Evolutionary conservation across 2,888 invertebrate genomes (phyloP).

Genomic region (Cyclophora punctaria): DNA sequence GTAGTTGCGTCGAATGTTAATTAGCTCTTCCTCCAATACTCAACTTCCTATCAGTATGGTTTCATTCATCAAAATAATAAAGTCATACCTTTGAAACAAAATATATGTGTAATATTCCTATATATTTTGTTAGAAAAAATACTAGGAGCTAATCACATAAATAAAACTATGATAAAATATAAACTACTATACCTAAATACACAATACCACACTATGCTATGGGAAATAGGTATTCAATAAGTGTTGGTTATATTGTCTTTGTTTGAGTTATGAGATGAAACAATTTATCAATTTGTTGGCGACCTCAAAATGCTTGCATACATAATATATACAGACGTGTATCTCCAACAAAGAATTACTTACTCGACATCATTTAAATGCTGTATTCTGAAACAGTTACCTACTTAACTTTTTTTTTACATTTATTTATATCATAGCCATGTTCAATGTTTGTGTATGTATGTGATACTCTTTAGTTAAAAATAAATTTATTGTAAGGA

Average conservation of each 20-base stretch:
- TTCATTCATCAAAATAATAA: slow-evolving; percentile 14
- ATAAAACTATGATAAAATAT: no score
- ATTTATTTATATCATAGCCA: slow-evolving; percentile 14
- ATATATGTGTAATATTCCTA: slow-evolving; percentile 8
- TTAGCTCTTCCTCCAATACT: slow-evolving; percentile 60
- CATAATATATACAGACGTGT: slow-evolving; percentile 23
- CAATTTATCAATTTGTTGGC: slow-evolving; percentile 8
- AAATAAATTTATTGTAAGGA: not conserved
- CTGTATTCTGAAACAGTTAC: not conserved
- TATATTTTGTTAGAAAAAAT: not conserved
- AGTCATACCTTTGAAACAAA: slow-evolving; percentile 11
- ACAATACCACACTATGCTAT: no score
- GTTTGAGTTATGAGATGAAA: no score
- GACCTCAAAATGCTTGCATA: slow-evolving; percentile 38
- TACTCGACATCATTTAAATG: slow-evolving; percentile 36
- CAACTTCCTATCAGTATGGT: slow-evolving; percentile 50
- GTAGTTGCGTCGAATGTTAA: slow-evolving; percentile 61
- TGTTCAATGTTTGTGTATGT: not conserved
- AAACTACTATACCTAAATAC: no score
- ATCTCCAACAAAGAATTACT: slow-evolving; percentile 36
- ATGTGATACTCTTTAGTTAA: not conserved
- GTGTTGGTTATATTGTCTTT: no score
- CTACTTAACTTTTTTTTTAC: slow-evolving; percentile 32
- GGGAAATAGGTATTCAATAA: no score
- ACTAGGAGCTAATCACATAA: no score